Base-by-base conservation (phyloP, 2,888 invertebrate species). In the Mechanitis mazaeus region DNA sequence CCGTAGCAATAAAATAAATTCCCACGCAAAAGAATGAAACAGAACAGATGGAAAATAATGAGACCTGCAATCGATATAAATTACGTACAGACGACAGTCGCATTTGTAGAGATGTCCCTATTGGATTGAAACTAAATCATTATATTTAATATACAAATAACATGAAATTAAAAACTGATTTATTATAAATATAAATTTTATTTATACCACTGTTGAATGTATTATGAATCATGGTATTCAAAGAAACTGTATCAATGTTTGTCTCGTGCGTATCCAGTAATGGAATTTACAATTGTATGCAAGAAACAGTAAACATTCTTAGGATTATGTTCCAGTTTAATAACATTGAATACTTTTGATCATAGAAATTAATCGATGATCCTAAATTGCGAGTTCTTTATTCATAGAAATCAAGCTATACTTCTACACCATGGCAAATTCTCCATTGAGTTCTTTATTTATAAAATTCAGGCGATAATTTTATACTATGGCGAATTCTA, bases 121-220 rank as follows among this genome's bases (percentile, higher is more conserved):
- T 79, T 73, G 76, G 81, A 86, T 84, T 84, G 83, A 84, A 85
- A 83, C 80, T 87, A 85, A 85, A 85, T 87, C 84, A 87, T 81
- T 75, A 78, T 77, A 77, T 79, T 78, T 84, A 81, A 84, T 77
- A 76, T 77, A 81, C 82, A 81, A 83, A 82, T 81, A 81, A 77
- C 76, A 67, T 58, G 65, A 86, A 87, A 85, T 83, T 84, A 83
- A 83, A 80, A 82, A 78, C 70, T 81, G 76, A 83, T 84, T 83
- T 81, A 81, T 81, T 77, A 76, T 62, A 67, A 69, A 71, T 68
- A 64, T 54, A 11, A 50, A 31, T n/a, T 28, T 31, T 50, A 50
- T 50, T 31, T 50, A 50, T 9, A 42, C 42, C 1, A 9, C 7
- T 42, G 42, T 7, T 42, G 42, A 11, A 42, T 9, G 42, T 9